phyloP scores from a whole-genome alignment of 2,113 vertebrate genomes.

The Channa argus region DNA sequence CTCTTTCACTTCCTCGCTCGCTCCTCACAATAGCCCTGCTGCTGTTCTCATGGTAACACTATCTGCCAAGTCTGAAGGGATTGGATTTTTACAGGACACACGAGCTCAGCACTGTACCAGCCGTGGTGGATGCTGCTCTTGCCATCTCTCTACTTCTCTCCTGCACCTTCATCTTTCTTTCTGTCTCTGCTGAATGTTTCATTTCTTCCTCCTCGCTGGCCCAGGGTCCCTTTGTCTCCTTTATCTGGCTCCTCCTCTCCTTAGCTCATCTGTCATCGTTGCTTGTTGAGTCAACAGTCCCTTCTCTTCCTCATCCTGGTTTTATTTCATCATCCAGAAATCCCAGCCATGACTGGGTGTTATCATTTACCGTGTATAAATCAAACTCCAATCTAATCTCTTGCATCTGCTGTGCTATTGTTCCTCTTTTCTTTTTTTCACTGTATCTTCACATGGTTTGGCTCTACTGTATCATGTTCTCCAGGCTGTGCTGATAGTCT shows the following conservation, averaged over 20 bases:
- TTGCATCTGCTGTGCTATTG: constrained; percentile 58
- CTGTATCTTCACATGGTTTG: constrained; percentile 39
- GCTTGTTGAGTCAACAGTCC: constrained; percentile 58
- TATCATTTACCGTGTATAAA: constrained; percentile 50
- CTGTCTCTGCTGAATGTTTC: constrained; percentile 50
- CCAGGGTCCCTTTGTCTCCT: constrained; percentile 63
- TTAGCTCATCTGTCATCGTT: constrained; percentile 57
- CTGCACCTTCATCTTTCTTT: constrained; percentile 62
- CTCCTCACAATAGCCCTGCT: constrained; percentile 72
- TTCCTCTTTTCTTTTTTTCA: constrained; percentile 52
- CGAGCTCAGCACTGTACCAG: constrained; percentile 70
- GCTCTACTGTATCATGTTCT: constrained; percentile 50
- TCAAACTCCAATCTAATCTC: constrained; percentile 65
- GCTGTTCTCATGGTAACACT: constrained; percentile 83
- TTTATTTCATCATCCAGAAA: constrained; percentile 67
- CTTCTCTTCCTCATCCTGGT: constrained; percentile 51
- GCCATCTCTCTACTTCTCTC: constrained; percentile 57
- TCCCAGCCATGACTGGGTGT: constrained; percentile 61
- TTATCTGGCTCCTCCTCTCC: constrained; percentile 64
- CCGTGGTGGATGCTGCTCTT: constrained; percentile 50
- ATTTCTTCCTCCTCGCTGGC: constrained; percentile 42
- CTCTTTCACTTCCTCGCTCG: constrained; percentile 29
- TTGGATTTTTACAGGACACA: constrained; percentile 78
- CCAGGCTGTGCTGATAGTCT: constrained; percentile 44
- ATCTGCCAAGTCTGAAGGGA: constrained; percentile 78